Conservation (phyloP, 2,888 invertebrate genomes). For the Yponomeuta evonymella region DNA sequence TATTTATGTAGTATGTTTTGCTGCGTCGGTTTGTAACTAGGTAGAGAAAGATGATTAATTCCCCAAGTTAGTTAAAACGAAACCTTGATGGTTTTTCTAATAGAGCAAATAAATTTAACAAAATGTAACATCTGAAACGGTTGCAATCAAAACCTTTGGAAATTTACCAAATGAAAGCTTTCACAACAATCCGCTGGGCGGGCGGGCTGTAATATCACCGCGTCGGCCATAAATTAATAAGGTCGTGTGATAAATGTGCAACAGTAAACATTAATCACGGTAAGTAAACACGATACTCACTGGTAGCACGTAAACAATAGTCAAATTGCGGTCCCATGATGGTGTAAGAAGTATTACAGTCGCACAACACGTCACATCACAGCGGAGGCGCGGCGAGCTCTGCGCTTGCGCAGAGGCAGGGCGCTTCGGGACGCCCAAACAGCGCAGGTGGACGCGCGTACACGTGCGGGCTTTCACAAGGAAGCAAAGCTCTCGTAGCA, state of each 20-base stretch:
- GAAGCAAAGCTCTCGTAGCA: conserved; percentile 48
- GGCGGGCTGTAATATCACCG: conserved; percentile 18
- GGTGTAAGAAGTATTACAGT: conserved; percentile 18
- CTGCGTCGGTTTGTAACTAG: no score
- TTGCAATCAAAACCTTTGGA: conserved; percentile 15
- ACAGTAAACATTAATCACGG: conserved; percentile 17
- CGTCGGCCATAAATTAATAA: conserved; percentile 23
- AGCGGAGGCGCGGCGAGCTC: conserved; percentile 57
- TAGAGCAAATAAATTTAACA: not conserved
- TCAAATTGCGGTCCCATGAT: conserved; percentile 71
- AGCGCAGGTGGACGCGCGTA: conserved; percentile 57
- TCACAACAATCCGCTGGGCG: conserved; percentile 22
- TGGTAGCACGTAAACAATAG: conserved; percentile 67
- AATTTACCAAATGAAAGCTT: conserved; percentile 33
- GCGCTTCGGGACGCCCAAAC: conserved; percentile 38
- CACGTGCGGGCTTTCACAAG: conserved; percentile 65
- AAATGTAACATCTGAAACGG: not conserved
- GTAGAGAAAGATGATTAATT: not conserved
- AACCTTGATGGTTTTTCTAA: not conserved
- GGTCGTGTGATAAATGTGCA: not conserved
- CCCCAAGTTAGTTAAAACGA: not conserved
- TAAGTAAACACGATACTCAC: conserved; percentile 42
- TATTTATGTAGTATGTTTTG: not conserved
- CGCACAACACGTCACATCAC: conserved; percentile 66
- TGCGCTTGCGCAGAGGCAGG: conserved; percentile 37